Evolutionary conservation across 2,888 invertebrate genomes (phyloP), one percentile per base, ranked within the genome.

Genomic region (Petrolisthes cinctipes): DNA sequence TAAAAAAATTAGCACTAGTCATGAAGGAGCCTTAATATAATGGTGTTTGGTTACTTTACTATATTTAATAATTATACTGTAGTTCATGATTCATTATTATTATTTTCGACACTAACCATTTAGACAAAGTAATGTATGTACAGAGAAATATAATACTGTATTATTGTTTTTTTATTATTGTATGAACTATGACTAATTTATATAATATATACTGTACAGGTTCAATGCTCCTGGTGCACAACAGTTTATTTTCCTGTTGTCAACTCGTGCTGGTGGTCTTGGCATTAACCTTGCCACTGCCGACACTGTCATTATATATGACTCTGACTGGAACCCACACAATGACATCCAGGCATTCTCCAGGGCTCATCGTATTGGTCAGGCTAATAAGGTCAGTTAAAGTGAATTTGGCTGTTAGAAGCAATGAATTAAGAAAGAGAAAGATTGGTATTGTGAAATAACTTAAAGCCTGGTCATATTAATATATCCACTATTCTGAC

Each of bases 321-420:
- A 99, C 93, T 98, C 98, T 0, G 99, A 99, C 94, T 99, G 99
- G 99, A 99, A 99, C 95, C 99, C 99, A 0, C 99, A 99, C 93
- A 99, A 99, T 92, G 99, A 99, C 92, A 99, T 99, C 91, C 99
- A 99, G 93, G 99, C 99, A 0, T 99, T 99, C 93, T 99, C 98
- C 6, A 95, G 99, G 92, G 99, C 99, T 82, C 99, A 99, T 95
- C 96, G 99, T 94, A 99, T 99, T 92, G 99, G 99, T 53, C 99
- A 99, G 93, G 96, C 98, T 0, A 99, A 99, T 93, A 98, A 98
- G 93, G 93, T 92, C 89, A 80, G 89, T 56, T 37, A 37, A 37
- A 37, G 37, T 37, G 37, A 37, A 37, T 37, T 37, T 37, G 37
- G 37, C 37, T 37, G 37, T 37, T 37, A 37, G 37, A 37, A 37